These are phyloP conservation scores for Papilio gigon DNA, from an alignment of 2,888 invertebrate species.

Conservation along the genomic window DNA sequence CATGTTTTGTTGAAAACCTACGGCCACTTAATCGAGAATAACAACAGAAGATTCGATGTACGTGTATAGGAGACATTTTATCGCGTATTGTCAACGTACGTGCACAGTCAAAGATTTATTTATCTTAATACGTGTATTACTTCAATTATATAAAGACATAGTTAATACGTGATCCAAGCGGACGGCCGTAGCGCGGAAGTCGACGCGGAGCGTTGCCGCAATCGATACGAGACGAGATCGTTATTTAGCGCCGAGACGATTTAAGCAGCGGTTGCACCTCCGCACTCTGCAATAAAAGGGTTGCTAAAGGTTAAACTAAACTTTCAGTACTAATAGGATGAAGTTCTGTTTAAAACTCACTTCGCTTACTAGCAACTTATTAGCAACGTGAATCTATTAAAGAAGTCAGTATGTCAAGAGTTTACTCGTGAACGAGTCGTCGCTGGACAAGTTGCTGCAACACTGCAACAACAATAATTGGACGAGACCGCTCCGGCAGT, in stretches of 20 bases:
- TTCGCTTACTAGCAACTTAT: too few relatives aligned
- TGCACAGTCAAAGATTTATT: too few relatives aligned
- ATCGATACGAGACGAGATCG: conserved; percentile 10
- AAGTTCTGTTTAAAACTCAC: too few relatives aligned
- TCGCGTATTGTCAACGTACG: too few relatives aligned
- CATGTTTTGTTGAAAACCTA: conserved; percentile 52
- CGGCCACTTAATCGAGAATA: conserved; percentile 49
- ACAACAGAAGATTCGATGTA: too few relatives aligned
- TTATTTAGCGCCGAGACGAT: neutral
- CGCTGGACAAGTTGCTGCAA: neutral
- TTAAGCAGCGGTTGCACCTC: neutral
- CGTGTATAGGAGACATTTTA: too few relatives aligned
- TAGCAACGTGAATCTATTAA: neutral
- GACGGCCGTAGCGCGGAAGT: neutral
- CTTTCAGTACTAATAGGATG: too few relatives aligned
- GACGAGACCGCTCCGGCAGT: neutral
- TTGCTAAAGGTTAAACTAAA: neutral
- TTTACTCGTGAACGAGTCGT: neutral
- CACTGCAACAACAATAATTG: too few relatives aligned
- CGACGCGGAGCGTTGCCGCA: neutral
- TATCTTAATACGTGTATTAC: too few relatives aligned
- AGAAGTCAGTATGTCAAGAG: neutral
- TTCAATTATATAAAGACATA: neutral
- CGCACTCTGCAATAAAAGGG: too few relatives aligned
- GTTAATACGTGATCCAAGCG: neutral